Base-by-base conservation (phyloP, 2,113 vertebrate species). In the Gila orcuttii region DNA sequence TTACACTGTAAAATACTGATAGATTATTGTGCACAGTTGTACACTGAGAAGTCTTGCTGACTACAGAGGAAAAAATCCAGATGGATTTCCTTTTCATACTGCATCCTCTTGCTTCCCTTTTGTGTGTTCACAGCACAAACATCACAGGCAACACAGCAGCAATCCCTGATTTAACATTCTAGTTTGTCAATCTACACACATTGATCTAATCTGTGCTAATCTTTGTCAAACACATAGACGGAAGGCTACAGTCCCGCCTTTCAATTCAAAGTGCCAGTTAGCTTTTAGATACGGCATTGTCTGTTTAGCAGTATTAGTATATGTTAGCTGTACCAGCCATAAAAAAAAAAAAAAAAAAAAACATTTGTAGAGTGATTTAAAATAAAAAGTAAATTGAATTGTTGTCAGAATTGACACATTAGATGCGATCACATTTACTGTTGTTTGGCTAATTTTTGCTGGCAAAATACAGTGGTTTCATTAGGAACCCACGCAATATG, bases 1-100 rank as follows among this genome's bases (percentile, higher is more conserved):
- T 23, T 10, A 28, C 9, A 17, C 25, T 9, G 33, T 1, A 33
- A 57, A 5, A 33, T 52, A 33, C 42, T 21, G 36, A 77, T 31
- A 45, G 15, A 21, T 47, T 8, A 31, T 39, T 83, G 47, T 25
- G 28, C 66, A 73, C 25, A 59, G 31, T 55, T 57, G 47, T 52
- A 19, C 59, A 52, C 33, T 21, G 25, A 19, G 28, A 13, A 23
- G 19, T 57, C 1, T 57, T 92, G 94, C 93, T 95, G 94, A 95
- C 90, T 88, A 21, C 79, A 10, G 86, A 84, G 91, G 89, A 94
- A 94, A 84, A 28, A n/a, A 78, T 1, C 64, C 25, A 83, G 55
- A 71, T 66, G 83, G 64, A 17, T 89, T 94, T 94, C 93, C 94
- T 92, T 89, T 90, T 82, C 89, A 86, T 36, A 39, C 71, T 69